Evolutionary conservation across 2,797 vertebrate genomes (phyloP).

Genomic region (Sardinella longiceps): DNA sequence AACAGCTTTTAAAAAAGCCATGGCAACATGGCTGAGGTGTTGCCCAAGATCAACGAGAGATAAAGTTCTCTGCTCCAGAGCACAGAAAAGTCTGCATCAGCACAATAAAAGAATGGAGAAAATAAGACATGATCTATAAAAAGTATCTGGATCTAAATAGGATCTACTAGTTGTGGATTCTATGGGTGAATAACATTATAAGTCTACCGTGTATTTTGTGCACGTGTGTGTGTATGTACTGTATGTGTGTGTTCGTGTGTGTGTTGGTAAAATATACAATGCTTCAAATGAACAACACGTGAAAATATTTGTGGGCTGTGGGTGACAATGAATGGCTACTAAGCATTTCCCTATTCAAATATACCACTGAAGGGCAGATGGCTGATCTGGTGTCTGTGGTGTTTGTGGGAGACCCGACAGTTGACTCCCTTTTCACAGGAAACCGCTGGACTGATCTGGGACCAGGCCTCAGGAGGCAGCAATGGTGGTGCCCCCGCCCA

Average conservation of each 20-base stretch:
- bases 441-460: neutral
- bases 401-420: neutral
- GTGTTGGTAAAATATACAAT: conserved; percentile 8
- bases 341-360: conserved; percentile 12
- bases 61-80: neutral
- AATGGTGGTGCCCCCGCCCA: conserved; percentile 91
- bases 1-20: neutral
- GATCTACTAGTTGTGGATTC: neutral
- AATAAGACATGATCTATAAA: conserved; percentile 1
- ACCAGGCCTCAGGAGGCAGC: conserved; percentile 82
- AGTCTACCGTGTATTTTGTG: conserved; percentile 3
- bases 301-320: neutral
- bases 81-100: conserved; percentile 1
- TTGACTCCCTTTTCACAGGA: neutral
- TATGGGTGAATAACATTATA: neutral
- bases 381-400: neutral
- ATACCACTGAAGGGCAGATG: conserved; percentile 7
- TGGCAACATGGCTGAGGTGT: neutral
- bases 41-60: neutral
- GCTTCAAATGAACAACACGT: conserved; percentile 1
- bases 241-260: neutral
- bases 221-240: neutral
- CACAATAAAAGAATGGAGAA: neutral
- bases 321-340: conserved; percentile 23
- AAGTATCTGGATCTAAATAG: neutral